A percentile compares a stretch with the other conserved stretches of the same genome.
Evolutionary conservation across 2,113 vertebrate species (phyloP).

Genomic region (Cisticola juncidis): DNA sequence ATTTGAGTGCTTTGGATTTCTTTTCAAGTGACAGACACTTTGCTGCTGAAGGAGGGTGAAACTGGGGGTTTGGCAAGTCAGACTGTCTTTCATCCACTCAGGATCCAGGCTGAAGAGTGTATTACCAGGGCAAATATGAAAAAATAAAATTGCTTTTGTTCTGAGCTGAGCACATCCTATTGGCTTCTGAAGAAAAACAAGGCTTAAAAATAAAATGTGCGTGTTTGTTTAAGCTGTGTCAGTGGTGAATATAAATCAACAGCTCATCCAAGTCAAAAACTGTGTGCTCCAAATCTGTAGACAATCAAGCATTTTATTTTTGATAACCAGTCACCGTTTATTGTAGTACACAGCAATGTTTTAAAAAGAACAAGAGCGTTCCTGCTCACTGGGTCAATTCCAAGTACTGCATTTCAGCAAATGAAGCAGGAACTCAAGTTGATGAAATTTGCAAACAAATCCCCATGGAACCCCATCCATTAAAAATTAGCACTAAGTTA

Average conservation of each 20-base stretch:
- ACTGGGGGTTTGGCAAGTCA: background rate
- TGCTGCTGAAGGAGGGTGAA: background rate
- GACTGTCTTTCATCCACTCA: background rate
- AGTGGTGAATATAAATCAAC: background rate
- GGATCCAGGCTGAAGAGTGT: background rate
- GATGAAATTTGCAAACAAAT: slow-evolving; percentile 66
- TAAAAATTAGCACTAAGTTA: slow-evolving; percentile 68
- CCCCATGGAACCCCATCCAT: slow-evolving; percentile 43
- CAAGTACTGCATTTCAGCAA: slow-evolving; percentile 57
- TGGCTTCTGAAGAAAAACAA: background rate
- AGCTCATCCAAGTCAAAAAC: slow-evolving; percentile 25
- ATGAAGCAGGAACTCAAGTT: slow-evolving; percentile 50
- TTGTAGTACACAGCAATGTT: slow-evolving; percentile 16
- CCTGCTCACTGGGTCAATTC: slow-evolving; percentile 34
- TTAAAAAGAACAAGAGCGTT: slow-evolving; percentile 33
- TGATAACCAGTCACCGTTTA: slow-evolving; percentile 44
- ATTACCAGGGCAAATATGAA: background rate
- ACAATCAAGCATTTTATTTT: slow-evolving; percentile 51
- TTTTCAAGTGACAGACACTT: background rate
- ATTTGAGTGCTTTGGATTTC: background rate
- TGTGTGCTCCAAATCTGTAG: background rate
- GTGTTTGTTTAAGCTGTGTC: slow-evolving; percentile 37
- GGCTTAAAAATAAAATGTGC: slow-evolving; percentile 14
- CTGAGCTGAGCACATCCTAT: background rate
- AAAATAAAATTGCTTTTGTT: slow-evolving; percentile 26